phyloP scores from a whole-genome alignment of 2,797 vertebrate species.

The Holocentrus rufus region DNA sequence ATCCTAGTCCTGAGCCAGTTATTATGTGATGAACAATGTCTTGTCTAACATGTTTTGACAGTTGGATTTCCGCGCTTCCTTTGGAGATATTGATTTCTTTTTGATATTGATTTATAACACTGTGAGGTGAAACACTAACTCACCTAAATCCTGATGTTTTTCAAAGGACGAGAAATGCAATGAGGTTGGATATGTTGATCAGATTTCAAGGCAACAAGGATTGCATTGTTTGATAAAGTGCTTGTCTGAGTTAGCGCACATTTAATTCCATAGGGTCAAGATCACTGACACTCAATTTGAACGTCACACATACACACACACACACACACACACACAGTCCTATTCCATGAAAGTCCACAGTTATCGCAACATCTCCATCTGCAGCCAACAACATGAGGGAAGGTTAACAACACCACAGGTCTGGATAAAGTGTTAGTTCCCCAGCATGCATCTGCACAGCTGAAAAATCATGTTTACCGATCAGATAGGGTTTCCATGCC shows the following conservation, averaged over 20 bases:
- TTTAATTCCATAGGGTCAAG: no score
- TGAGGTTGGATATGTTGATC: no score
- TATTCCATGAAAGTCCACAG: not conserved
- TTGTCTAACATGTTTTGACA: not conserved
- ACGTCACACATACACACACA: not conserved
- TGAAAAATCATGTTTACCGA: not conserved
- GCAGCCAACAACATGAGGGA: not conserved
- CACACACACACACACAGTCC: not conserved
- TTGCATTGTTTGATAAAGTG: not conserved
- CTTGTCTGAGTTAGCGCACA: not conserved
- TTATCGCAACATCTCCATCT: slow-evolving; percentile 9
- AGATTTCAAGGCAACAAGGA: not conserved
- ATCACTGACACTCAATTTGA: no score
- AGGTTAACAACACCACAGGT: not conserved
- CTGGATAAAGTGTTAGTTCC: slow-evolving; percentile 25
- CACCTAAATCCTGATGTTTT: not conserved
- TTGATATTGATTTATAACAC: no score
- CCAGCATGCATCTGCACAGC: not conserved
- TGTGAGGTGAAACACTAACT: not conserved
- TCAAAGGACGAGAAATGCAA: not conserved
- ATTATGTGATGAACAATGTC: slow-evolving; percentile 7
- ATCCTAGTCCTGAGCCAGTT: slow-evolving; percentile 1
- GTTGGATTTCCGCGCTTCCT: not conserved
- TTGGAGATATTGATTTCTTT: not conserved
- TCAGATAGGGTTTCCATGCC: slow-evolving; percentile 5